These are phyloP conservation scores for Bombylius major DNA, from an alignment of 2,888 invertebrate species.

Conservation along the genomic window DNA sequence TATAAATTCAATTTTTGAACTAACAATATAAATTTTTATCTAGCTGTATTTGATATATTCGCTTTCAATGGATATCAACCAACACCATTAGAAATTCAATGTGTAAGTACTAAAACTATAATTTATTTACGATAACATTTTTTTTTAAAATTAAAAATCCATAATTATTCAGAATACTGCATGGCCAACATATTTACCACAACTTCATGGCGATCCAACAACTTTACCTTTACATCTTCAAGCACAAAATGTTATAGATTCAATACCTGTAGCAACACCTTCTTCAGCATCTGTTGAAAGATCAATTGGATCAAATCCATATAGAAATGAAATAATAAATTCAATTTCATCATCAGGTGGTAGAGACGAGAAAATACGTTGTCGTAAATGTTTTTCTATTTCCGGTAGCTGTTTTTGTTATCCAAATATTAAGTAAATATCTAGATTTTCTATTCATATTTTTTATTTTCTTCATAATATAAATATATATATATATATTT, in stretches of 20 bases:
- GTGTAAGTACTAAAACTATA: conserved; percentile 4
- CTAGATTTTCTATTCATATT: too few relatives aligned
- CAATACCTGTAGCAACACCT: conserved; percentile 1
- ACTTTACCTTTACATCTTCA: not conserved
- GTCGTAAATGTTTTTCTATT: not conserved
- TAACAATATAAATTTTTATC: not conserved
- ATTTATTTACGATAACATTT: too few relatives aligned
- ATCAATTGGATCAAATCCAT: not conserved
- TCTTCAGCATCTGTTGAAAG: too few relatives aligned
- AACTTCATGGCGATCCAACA: not conserved
- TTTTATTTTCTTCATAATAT: too few relatives aligned
- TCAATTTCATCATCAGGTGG: not conserved
- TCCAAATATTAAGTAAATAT: not conserved
- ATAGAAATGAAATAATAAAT: not conserved
- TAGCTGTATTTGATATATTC: conserved; percentile 8
- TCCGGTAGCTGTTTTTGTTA: not conserved
- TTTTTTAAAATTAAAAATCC: not conserved
- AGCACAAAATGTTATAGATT: not conserved
- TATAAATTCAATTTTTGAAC: too few relatives aligned
- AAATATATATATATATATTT: not conserved
- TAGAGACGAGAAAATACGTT: not conserved
- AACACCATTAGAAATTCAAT: conserved; percentile 12
- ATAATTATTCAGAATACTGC: not conserved
- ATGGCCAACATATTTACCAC: conserved; percentile 7
- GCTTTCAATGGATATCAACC: conserved; percentile 6